Base-by-base conservation (phyloP, 2,797 vertebrate species). In the Melanotaenia boesemani region DNA sequence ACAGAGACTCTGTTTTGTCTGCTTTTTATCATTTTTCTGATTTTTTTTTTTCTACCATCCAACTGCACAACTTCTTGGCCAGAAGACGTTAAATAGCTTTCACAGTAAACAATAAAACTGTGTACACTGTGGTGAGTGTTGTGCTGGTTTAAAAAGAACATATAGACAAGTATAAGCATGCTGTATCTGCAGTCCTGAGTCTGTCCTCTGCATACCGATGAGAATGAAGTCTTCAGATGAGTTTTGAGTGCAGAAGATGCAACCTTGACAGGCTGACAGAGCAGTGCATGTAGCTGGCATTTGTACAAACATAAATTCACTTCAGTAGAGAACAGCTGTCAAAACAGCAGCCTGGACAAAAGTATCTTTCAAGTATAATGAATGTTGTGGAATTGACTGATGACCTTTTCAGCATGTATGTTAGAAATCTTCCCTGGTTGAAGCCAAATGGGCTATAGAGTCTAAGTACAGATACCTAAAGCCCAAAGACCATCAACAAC, bases 221-320 rank as follows among this genome's bases (percentile, higher is more conserved):
- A 59, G 13, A 61, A 56, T 4, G 10, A 70, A 46, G 54, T 52
- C 60, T 32, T 79, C 6, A 16, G 20, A 30, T 64, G 68, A 61
- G 66, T 67, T 76, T 62, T 71, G 48, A 84, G 61, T 34, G 74
- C 70, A 77, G 67, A 60, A 59, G 37, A 67, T 73, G 39, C 22
- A 67, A 77, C 86, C 84, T 79, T 86, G 82, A 76, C 39, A 1
- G 34, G 70, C 67, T 56, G 77, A 77, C 78, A 78, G 55, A 73
- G 30, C 46, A 54, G 44, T 26, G 39, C 10, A 11, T 36, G 5
- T 26, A 26, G n/a, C 65, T n/a, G 48, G 4, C 2, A 28, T 48
- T 71, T 72, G 55, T 73, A 59, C 67, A 71, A 58, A 79, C 63
- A 60, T 6, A 55, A 57, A 60, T n/a, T 37, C 26, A 41, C 57